phyloP scores from a whole-genome alignment of 2,888 invertebrate species.

The Diplazon laetatorius region DNA sequence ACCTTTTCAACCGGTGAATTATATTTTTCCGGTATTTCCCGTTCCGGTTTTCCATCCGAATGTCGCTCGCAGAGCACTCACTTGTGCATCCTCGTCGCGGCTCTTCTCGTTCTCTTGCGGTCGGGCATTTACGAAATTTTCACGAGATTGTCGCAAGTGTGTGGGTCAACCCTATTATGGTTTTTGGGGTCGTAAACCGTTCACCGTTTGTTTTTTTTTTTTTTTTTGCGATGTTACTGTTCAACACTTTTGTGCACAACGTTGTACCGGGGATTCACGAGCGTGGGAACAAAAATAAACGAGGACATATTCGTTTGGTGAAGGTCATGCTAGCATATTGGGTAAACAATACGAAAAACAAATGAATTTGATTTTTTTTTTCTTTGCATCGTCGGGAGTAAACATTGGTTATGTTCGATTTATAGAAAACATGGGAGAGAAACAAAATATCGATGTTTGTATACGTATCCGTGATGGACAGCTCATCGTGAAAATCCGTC shows the following conservation, averaged over 20 bases:
- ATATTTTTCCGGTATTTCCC: constrained; percentile 16
- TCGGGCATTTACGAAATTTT: not conserved
- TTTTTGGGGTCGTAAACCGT: not conserved
- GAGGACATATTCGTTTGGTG: not conserved
- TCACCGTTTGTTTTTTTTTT: not conserved
- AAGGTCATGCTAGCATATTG: too few species aligned
- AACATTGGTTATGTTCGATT: too few species aligned
- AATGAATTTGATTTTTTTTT: too few species aligned
- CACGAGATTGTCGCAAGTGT: not conserved
- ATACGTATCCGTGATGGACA: not conserved
- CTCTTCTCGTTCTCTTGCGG: not conserved
- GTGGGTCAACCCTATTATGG: not conserved
- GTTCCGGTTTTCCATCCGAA: not conserved
- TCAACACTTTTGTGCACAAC: too few species aligned
- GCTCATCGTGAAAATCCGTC: not conserved
- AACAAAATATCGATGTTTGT: too few species aligned
- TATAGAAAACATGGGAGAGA: too few species aligned
- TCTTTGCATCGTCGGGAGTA: too few species aligned
- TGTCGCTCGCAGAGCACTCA: not conserved
- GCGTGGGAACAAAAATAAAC: not conserved
- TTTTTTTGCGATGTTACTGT: too few species aligned
- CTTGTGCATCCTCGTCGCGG: constrained; percentile 7
- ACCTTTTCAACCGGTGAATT: constrained; percentile 29
- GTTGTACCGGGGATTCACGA: not conserved
- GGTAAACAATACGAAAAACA: too few species aligned